Base-by-base conservation (phyloP, 1,140 invertebrate species). In the Tenebrio molitor region DNA sequence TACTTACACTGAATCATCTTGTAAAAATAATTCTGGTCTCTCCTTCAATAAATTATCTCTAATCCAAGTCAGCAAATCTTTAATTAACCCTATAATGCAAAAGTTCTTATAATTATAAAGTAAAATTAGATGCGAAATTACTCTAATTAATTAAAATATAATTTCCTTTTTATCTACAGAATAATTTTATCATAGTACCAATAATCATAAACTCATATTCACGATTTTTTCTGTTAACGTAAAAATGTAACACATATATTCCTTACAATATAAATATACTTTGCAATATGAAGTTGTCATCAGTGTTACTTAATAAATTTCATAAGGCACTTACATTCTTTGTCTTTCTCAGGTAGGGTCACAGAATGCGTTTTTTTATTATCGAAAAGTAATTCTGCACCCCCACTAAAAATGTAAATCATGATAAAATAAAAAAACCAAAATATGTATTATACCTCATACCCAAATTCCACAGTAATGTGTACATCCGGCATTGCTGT, bases 11-110 rank as follows among this genome's bases (percentile, higher is more conserved):
- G 90, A 89, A 29, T 93, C 89, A 69, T 89, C 91, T 86, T 95
- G 92, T 33, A 97, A 81, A 82, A 98, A 97, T n/a, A 98, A 85
- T 82, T 97, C 95, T 7, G 91, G 90, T 74, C 95, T 86, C 81
- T 97, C 95, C 67, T 87, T 91, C 25, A 98, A 81, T 58, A 97
- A 83, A 83, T 97, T 96, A 71, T 93, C 90, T 80, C 90, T 90
- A 25, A 98, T 89, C 94, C 94, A 97, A 1, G 87, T 78, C 0
- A 98, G 83, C 14, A 98, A 83, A 39, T 87, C 85, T 67, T 85
- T 84, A 63, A 97, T 87, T 0, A 87, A 94, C 93, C 94, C 94
- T 91, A 74, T 3, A 84, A 84, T 74, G 70, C 62, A 74, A 69
- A 19, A 50, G 44, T 65, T 29, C 8, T 4, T 29, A 4, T 29